These are phyloP conservation scores for Globodera ellingtonae DNA, from an alignment of 1,140 invertebrate species.

Conservation along the genomic window DNA sequence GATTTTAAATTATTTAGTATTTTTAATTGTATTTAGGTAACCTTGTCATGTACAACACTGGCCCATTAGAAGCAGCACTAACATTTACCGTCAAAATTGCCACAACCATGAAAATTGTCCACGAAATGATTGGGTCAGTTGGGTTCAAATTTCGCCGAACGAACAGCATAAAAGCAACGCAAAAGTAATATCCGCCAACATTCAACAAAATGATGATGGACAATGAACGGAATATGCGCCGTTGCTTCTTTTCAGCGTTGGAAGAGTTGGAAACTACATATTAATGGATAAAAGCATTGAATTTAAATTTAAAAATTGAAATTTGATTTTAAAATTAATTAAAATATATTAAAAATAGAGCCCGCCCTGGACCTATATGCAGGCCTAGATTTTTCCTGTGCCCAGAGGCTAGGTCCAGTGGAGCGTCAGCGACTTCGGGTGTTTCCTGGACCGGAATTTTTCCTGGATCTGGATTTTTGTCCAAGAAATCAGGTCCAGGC, in stretches of 20 bases:
- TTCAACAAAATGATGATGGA: conserved; percentile 12
- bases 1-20: neutral
- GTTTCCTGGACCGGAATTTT: too few relatives aligned
- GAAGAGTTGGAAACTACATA: neutral
- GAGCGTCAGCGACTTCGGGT: too few relatives aligned
- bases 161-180: neutral
- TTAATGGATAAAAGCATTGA: neutral
- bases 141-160: neutral
- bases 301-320: neutral
- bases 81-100: neutral
- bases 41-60: conserved; percentile 16
- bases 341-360: too few relatives aligned
- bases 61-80: conserved; percentile 6
- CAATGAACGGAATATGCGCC: conserved; percentile 19
- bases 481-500: too few relatives aligned
- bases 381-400: too few relatives aligned
- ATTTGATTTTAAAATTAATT: neutral
- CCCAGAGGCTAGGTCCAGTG: too few relatives aligned
- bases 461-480: too few relatives aligned
- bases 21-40: neutral
- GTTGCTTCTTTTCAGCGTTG: neutral
- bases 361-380: too few relatives aligned
- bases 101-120: neutral
- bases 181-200: conserved; percentile 21
- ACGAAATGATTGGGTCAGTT: neutral